Percentiles rank a stretch among this genome's conserved stretches.
Conservation (phyloP, 2,888 invertebrate genomes). For the Artemia sinica region DNA sequence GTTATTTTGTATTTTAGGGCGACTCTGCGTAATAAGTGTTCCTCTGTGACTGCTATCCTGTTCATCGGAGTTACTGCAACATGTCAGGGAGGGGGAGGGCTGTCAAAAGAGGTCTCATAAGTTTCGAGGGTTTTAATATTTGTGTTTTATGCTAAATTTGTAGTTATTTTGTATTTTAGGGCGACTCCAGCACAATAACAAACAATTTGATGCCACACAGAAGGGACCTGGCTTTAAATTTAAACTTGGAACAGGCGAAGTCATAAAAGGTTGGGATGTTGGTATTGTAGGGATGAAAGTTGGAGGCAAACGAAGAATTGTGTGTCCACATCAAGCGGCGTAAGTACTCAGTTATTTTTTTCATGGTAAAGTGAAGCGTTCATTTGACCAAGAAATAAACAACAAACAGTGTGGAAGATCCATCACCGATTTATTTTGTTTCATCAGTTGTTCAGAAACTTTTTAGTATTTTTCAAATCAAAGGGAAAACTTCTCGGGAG, state of each 20-base stretch:
- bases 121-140: constrained; percentile 10
- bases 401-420: no score
- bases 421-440: no score
- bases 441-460: no score
- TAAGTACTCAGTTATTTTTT: constrained; percentile 39
- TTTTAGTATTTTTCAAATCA: no score
- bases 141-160: not conserved
- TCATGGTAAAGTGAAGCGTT: no score
- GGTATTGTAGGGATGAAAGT: constrained; percentile 83
- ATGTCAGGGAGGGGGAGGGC: no score
- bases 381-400: no score
- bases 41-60: no score
- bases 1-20: constrained; percentile 40
- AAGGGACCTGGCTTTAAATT: constrained; percentile 71
- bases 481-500: no score
- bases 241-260: constrained; percentile 61
- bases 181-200: constrained; percentile 58
- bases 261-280: constrained; percentile 77
- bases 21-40: constrained; percentile 44
- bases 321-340: constrained; percentile 67
- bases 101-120: not conserved
- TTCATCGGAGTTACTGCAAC: not conserved
- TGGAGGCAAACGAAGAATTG: constrained; percentile 70
- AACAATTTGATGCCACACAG: constrained; percentile 59
- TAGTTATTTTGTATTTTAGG: constrained; percentile 39